Conservation (phyloP, 2,797 vertebrate species). For the Huso huso region DNA sequence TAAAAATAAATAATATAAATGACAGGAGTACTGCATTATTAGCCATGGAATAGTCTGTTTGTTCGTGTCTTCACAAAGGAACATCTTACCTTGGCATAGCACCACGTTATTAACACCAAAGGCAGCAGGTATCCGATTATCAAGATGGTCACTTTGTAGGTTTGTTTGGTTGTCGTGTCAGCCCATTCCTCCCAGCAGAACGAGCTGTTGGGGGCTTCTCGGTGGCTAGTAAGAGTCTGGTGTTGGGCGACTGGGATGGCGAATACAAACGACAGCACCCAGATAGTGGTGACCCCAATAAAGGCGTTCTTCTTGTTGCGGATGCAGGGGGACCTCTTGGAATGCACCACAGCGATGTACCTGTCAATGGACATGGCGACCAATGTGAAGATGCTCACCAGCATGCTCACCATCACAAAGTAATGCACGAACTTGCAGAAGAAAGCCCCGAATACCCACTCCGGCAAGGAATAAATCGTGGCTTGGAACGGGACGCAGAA, state of each 20-base stretch:
- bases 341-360: conserved; percentile 72
- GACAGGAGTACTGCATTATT: too few relatives aligned
- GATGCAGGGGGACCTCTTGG: conserved; percentile 49
- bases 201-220: conserved; percentile 62
- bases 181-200: conserved; percentile 79
- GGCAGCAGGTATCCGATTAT: conserved; percentile 71
- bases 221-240: conserved; percentile 54
- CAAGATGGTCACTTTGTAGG: conserved; percentile 63
- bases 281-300: conserved; percentile 53
- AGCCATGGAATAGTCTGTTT: too few relatives aligned
- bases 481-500: conserved; percentile 65
- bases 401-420: conserved; percentile 59
- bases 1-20: too few relatives aligned
- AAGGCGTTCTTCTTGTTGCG: conserved; percentile 61
- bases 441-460: conserved; percentile 73
- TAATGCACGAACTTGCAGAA: conserved; percentile 73
- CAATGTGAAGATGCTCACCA: conserved; percentile 79
- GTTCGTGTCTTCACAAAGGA: not conserved
- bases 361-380: conserved; percentile 77
- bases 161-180: conserved; percentile 38
- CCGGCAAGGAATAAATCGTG: conserved; percentile 64
- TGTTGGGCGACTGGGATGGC: conserved; percentile 70
- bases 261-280: conserved; percentile 59
- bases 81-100: conserved; percentile 66
- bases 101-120: conserved; percentile 72